Evolutionary conservation across 2,113 vertebrate genomes (phyloP), one percentile per base, ranked within the genome.

Genomic region (Peromyscus leucopus): DNA sequence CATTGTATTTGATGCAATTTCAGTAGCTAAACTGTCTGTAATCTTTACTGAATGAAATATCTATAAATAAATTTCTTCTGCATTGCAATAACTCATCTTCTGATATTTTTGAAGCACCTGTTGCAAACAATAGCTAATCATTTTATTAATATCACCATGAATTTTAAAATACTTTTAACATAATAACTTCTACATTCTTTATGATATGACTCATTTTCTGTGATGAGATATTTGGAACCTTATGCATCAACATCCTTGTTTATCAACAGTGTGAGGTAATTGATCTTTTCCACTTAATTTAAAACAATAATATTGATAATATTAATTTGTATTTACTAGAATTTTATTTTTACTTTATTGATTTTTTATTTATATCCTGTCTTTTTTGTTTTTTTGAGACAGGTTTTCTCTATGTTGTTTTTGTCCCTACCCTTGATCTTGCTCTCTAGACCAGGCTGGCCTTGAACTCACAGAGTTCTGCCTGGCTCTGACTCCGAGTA

Each of bases 51-150:
- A 93, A n/a, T 85, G 22, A 96, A 93, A 91, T 94, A 72, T 1
- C 12, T 89, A 75, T 80, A 57, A 97, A 97, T 96, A 97, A 96
- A 63, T 84, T 92, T 12, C 9, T 74, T 97, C 91, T 85, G 26
- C 26, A 93, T 72, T 96, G 31, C 21, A 80, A 91, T 42, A 94
- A 89, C 33, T 90, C 36, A 96, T 86, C 22, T 94, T 91, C 87
- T 95, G 85, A 95, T 90, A 94, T 82, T 95, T 93, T 96, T 94
- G 31, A 95, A 93, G 48, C 1, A 22, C 22, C 83, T 95, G 1
- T 86, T 88, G 42, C 83, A 42, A 94, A 26, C 31, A 76, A 24
- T 28, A 8, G 1, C 33, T 91, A 86, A 80, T 8, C 22, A 90
- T 51, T 85, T 96, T 22, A 59, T 61, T 95, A 91, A 89, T 10